Evolutionary conservation across 35 echinoderm and acorn worm species (phyloP).

Genomic region (Heliocidaris erythrogramma): DNA sequence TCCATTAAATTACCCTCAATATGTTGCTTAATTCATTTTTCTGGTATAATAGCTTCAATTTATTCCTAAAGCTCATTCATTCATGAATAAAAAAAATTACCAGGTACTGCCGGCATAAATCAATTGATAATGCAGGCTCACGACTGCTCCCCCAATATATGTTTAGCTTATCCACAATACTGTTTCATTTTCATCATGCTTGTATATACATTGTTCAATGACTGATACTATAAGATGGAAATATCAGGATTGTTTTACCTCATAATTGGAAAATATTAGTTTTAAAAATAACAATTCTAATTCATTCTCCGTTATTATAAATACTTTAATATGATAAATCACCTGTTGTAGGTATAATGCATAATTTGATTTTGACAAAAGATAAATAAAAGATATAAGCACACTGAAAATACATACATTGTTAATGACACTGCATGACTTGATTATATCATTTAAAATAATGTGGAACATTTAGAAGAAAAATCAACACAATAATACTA

Average conservation of each 20-base stretch:
- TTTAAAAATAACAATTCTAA: not conserved
- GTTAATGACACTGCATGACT: too few relatives aligned
- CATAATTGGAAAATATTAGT: not conserved
- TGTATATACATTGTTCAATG: not conserved
- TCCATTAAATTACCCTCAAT: not conserved
- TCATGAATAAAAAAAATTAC: slow-evolving; percentile 6
- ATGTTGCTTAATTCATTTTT: not conserved
- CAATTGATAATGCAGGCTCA: not conserved
- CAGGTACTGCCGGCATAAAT: not conserved
- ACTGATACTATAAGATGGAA: not conserved
- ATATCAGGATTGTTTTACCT: not conserved
- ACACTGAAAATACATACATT: too few relatives aligned
- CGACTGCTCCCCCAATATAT: not conserved
- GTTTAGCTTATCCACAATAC: not conserved
- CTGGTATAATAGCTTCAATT: not conserved
- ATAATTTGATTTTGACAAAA: too few relatives aligned
- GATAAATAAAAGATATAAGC: too few relatives aligned
- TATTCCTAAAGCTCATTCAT: slow-evolving; percentile 1
- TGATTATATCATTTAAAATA: too few relatives aligned
- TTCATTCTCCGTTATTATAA: not conserved
- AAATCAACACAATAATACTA: too few relatives aligned
- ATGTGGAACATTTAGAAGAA: too few relatives aligned
- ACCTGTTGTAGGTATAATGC: too few relatives aligned
- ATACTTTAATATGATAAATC: too few relatives aligned
- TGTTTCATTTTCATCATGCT: not conserved